phyloP scores from a whole-genome alignment of 2,113 vertebrate species.

The Hemiprocne comata region DNA sequence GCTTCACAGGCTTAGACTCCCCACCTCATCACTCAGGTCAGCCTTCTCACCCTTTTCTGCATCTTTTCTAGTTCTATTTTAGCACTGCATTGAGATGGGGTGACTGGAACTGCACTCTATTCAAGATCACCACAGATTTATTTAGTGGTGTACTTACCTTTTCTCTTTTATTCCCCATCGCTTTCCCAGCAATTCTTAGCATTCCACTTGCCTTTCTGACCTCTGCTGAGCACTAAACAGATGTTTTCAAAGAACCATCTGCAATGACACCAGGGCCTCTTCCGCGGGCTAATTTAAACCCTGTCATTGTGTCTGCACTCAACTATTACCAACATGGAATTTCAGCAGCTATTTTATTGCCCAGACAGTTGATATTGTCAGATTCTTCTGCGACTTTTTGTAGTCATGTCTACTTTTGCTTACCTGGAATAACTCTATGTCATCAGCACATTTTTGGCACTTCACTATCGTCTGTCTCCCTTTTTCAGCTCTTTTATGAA shows the following conservation, averaged over 20 bases:
- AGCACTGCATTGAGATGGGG: background rate
- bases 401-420: background rate
- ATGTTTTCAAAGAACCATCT: slow-evolving; percentile 52
- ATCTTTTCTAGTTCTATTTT: background rate
- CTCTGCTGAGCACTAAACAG: slow-evolving; percentile 43
- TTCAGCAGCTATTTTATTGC: slow-evolving; percentile 31
- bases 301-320: slow-evolving; percentile 46
- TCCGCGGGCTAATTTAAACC: slow-evolving; percentile 44
- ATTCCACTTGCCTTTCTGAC: slow-evolving; percentile 60
- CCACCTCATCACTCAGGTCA: background rate
- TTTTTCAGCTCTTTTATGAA: background rate
- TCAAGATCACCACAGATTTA: background rate
- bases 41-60: background rate
- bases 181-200: slow-evolving; percentile 34
- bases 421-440: background rate
- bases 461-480: accelerated
- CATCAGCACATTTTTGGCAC: background rate
- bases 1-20: background rate
- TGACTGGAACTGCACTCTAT: background rate
- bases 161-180: background rate
- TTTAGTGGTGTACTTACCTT: background rate
- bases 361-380: background rate
- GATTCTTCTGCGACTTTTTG: slow-evolving; percentile 26
- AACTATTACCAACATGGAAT: slow-evolving; percentile 18
- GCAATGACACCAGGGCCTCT: slow-evolving; percentile 45